Conservation (phyloP, 37 sponge, comb jelly and placozoan genomes). For the Oscarella lobularis region DNA sequence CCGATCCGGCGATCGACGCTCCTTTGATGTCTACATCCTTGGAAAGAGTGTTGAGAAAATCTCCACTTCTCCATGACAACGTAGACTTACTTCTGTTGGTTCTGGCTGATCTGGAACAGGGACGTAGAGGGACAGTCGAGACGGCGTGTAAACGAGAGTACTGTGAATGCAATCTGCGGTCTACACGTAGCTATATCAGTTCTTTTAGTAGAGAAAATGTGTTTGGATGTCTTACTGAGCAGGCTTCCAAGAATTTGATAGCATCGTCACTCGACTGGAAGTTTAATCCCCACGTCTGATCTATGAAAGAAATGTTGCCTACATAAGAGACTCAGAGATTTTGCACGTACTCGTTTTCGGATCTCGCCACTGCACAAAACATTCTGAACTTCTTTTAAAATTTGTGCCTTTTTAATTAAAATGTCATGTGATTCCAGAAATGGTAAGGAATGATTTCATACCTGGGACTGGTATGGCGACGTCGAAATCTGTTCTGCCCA, state of each 20-base stretch:
- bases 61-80: too few relatives aligned
- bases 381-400: background rate
- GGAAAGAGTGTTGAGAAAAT: too few relatives aligned
- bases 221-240: conserved; percentile 51
- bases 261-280: conserved; percentile 37
- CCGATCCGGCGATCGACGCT: too few relatives aligned
- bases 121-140: background rate
- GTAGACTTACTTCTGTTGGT: too few relatives aligned
- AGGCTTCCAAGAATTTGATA: conserved; percentile 29
- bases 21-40: too few relatives aligned
- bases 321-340: background rate
- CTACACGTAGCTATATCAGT: too few relatives aligned
- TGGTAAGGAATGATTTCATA: too few relatives aligned
- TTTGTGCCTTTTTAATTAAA: background rate
- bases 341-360: background rate
- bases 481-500: too few relatives aligned
- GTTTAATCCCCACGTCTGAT: conserved; percentile 33
- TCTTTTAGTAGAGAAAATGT: too few relatives aligned
- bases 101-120: background rate
- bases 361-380: background rate
- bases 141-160: background rate
- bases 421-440: too few relatives aligned
- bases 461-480: too few relatives aligned
- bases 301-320: conserved; percentile 1
- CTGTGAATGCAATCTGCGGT: background rate